Conservation (phyloP, 2,797 vertebrate species). For the Bufotes viridis region DNA sequence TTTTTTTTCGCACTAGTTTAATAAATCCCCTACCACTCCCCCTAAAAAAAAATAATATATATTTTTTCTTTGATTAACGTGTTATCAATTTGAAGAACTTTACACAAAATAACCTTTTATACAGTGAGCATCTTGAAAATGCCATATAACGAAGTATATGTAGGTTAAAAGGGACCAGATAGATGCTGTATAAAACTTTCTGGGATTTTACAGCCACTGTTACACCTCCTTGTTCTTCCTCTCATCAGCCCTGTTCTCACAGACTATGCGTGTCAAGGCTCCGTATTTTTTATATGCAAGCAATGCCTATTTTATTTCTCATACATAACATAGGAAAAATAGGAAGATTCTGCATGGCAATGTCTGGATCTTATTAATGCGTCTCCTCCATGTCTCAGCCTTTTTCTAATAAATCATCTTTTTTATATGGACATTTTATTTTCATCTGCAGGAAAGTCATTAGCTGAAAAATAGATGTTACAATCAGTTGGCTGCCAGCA, state of each 20-base stretch:
- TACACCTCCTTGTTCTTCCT: slow-evolving; percentile 31
- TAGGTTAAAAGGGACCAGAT: slow-evolving; percentile 9
- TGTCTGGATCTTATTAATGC: slow-evolving; percentile 63
- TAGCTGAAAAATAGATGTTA: slow-evolving; percentile 58
- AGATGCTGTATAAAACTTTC: slow-evolving; percentile 12
- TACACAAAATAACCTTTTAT: background rate
- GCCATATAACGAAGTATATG: background rate
- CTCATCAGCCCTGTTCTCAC: slow-evolving; percentile 34
- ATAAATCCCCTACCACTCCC: background rate
- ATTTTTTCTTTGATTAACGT: background rate
- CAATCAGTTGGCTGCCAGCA: slow-evolving; percentile 28
- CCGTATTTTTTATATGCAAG: slow-evolving; percentile 53
- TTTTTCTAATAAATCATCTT: slow-evolving; percentile 61
- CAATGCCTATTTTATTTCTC: slow-evolving; percentile 44
- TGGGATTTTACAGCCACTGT: slow-evolving; percentile 26
- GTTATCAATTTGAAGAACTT: background rate
- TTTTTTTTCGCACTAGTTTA: background rate
- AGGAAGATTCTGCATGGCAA: slow-evolving; percentile 46
- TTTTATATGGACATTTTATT: slow-evolving; percentile 58
- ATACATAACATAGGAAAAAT: slow-evolving; percentile 51
- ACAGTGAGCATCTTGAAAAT: background rate
- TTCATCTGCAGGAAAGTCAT: slow-evolving; percentile 60
- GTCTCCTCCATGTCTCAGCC: slow-evolving; percentile 61
- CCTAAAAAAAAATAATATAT: background rate
- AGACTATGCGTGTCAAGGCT: slow-evolving; percentile 47